A percentile compares a stretch with the other conserved stretches of the same genome.
Conservation (phyloP, 2,797 vertebrate genomes). For the Pangasius sanitwongsei region DNA sequence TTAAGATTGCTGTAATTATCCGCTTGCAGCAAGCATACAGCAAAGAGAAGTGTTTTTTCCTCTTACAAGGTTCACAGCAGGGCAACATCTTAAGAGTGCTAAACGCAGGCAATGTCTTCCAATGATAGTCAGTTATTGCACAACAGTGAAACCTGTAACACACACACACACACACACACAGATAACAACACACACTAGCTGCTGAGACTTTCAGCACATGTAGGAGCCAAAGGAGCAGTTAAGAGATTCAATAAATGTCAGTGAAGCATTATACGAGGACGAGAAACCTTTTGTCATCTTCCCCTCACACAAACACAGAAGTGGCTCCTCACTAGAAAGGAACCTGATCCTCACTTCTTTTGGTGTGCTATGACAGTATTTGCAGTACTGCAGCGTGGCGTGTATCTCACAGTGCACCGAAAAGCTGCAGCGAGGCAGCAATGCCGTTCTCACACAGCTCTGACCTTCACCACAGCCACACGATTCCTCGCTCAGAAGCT, state of each 20-base stretch:
- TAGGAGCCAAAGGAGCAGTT: neutral
- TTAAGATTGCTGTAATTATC: conserved; percentile 39
- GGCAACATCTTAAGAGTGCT: conserved; percentile 11
- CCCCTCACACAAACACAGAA: neutral
- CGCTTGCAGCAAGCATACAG: conserved; percentile 23
- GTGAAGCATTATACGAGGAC: neutral
- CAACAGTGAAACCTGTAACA: conserved; percentile 16
- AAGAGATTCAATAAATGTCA: neutral
- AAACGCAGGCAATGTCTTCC: conserved; percentile 3
- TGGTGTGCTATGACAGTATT: neutral
- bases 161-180: neutral
- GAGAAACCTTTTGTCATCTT: neutral
- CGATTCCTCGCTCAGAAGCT: conserved; percentile 17
- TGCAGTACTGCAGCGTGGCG: conserved; percentile 16
- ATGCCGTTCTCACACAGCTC: conserved; percentile 24
- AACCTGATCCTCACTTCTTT: neutral
- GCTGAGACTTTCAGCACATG: neutral
- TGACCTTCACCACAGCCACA: conserved; percentile 49
- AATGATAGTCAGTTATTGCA: conserved; percentile 1
- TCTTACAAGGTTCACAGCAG: conserved; percentile 29
- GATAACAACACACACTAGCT: neutral
- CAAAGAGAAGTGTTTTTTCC: conserved; percentile 6
- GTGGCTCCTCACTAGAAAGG: neutral
- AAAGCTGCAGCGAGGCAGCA: conserved; percentile 36
- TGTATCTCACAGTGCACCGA: neutral